Conservation (phyloP, 1,140 invertebrate genomes). For the Agraylea sexmaculata region DNA sequence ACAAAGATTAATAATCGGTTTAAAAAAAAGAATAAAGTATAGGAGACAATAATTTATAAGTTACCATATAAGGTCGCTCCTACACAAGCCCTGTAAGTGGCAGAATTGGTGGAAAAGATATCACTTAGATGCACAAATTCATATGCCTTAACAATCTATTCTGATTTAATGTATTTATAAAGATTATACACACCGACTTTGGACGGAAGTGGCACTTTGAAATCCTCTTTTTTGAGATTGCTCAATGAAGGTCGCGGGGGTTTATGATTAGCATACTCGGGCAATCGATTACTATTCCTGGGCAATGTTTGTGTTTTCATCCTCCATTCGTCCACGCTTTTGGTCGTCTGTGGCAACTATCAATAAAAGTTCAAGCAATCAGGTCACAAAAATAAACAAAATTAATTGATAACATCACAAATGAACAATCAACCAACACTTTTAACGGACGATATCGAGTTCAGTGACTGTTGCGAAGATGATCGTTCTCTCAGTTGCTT, state of each 20-base stretch:
- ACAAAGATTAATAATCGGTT: background rate
- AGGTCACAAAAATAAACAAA: background rate
- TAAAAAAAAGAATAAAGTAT: too few species aligned
- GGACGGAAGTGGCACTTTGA: constrained; percentile 1
- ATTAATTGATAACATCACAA: background rate
- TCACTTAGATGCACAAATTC: too few species aligned
- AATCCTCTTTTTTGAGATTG: background rate
- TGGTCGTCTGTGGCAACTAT: constrained; percentile 8
- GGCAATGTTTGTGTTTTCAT: constrained; percentile 1
- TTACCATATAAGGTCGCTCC: too few species aligned
- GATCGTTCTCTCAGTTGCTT: constrained; percentile 21
- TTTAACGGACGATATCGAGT: constrained; percentile 13
- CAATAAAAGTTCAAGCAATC: background rate
- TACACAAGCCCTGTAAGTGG: too few species aligned
- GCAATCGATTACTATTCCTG: too few species aligned
- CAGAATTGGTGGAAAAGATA: too few species aligned
- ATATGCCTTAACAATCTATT: too few species aligned
- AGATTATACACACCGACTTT: constrained; percentile 7
- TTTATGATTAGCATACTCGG: background rate
- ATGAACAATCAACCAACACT: constrained; percentile 12
- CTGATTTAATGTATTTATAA: too few species aligned
- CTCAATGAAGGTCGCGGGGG: background rate
- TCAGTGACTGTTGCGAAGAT: constrained; percentile 15
- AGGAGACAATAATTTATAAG: too few species aligned
- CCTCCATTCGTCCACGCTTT: background rate